A percentile compares a stretch with the other conserved stretches of the same genome.
phyloP scores from a whole-genome alignment of 2,113 vertebrate genomes.

The Eulemur rufifrons region DNA sequence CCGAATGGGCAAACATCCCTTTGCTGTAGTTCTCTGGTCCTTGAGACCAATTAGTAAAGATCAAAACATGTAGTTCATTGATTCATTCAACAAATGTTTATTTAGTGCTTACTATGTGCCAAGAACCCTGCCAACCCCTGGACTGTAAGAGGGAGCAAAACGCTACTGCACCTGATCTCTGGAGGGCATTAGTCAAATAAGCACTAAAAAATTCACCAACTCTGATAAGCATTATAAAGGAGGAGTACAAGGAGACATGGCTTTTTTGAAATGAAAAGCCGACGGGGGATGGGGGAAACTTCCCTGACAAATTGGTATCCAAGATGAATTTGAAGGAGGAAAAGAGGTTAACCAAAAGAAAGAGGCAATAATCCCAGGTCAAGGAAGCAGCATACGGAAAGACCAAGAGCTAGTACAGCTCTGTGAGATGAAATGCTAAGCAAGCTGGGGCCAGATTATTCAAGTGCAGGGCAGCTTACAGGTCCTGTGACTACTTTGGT shows the following conservation, averaged over 20 bases:
- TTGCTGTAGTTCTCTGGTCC: background rate
- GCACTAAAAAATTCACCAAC: background rate
- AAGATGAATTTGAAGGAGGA: background rate
- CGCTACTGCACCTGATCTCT: background rate
- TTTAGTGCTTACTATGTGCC: background rate
- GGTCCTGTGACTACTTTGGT: background rate
- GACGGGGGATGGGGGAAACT: background rate
- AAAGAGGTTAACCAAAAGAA: background rate
- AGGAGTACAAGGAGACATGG: background rate
- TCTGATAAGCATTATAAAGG: background rate
- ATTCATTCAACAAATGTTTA: background rate
- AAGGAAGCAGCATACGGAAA: background rate
- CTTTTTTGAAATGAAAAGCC: background rate
- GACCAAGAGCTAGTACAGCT: background rate
- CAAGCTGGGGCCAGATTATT: background rate
- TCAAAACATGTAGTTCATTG: background rate
- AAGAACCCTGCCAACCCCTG: background rate
- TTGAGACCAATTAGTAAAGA: background rate
- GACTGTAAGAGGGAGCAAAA: background rate
- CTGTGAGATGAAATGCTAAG: fast-evolving
- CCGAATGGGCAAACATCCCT: background rate
- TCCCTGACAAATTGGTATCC: background rate
- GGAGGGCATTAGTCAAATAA: background rate
- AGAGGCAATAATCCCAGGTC: background rate
- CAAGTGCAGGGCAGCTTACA: fast-evolving